phyloP scores from a whole-genome alignment of 1,140 invertebrate species.

The Sycophila sp. region DNA sequence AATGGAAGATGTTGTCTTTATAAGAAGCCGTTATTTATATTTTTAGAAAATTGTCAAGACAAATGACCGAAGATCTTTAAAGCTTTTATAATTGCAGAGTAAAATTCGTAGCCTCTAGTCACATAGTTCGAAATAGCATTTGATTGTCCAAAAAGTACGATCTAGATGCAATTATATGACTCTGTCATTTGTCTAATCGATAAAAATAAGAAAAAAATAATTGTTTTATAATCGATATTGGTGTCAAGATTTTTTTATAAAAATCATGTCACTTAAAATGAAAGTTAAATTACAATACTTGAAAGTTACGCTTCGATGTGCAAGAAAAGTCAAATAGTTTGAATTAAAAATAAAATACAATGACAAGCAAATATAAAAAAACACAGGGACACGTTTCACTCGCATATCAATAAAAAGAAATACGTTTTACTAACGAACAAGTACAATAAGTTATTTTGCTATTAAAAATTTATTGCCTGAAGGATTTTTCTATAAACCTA shows the following conservation, averaged over 20 bases:
- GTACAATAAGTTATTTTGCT: conserved; percentile 36
- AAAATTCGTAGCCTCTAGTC: neutral
- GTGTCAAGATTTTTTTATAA: conserved; percentile 13
- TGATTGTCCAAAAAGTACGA: neutral
- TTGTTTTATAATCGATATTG: conserved; percentile 19
- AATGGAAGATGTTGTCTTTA: neutral
- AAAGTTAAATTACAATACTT: conserved; percentile 16
- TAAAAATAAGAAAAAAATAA: conserved; percentile 12
- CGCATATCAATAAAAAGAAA: conserved; percentile 37
- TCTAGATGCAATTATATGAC: neutral
- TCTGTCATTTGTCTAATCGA: conserved; percentile 20
- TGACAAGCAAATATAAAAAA: neutral
- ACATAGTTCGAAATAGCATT: too few relatives aligned
- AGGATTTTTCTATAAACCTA: conserved; percentile 26
- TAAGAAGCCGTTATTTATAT: conserved; percentile 34
- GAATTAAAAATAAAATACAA: neutral
- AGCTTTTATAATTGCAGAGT: neutral
- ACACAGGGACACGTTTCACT: conserved; percentile 25
- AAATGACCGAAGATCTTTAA: conserved; percentile 27
- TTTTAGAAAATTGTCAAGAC: conserved; percentile 29
- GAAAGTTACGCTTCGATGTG: conserved; percentile 31
- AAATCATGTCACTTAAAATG: conserved; percentile 18
- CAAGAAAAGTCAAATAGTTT: conserved; percentile 6
- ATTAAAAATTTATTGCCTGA: conserved; percentile 25
- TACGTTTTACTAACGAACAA: conserved; percentile 37